A percentile compares a stretch with the other conserved stretches of the same genome.
Evolutionary conservation across 2,888 invertebrate species (phyloP).

Genomic region (Drosophila prolongata): DNA sequence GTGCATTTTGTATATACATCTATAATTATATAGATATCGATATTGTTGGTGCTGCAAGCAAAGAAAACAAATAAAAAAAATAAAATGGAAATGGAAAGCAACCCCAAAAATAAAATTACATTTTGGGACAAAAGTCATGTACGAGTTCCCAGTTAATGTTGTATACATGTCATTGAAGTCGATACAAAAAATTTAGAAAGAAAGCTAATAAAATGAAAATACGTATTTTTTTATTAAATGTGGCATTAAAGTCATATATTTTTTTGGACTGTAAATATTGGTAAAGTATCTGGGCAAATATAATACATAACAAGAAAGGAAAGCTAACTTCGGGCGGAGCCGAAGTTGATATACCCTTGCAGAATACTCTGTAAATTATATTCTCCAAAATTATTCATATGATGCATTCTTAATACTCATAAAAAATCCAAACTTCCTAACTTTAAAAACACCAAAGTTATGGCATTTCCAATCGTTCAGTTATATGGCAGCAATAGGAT

Average conservation of each 20-base stretch:
- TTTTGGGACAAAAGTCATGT: slow-evolving; percentile 51
- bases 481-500: too few relatives aligned
- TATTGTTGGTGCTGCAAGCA: slow-evolving; percentile 76
- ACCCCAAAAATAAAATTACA: slow-evolving; percentile 15
- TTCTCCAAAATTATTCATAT: too few relatives aligned
- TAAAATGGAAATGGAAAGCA: slow-evolving; percentile 25
- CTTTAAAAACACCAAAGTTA: too few relatives aligned
- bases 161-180: slow-evolving; percentile 57
- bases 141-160: slow-evolving; percentile 57
- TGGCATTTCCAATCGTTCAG: too few relatives aligned
- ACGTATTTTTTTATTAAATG: slow-evolving; percentile 54
- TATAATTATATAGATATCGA: slow-evolving; percentile 55
- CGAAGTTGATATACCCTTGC: too few relatives aligned
- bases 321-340: too few relatives aligned
- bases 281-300: not conserved
- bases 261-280: not conserved
- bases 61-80: slow-evolving; percentile 57
- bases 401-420: too few relatives aligned
- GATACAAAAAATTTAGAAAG: slow-evolving; percentile 17
- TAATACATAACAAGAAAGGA: too few relatives aligned
- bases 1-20: slow-evolving; percentile 75
- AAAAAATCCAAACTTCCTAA: too few relatives aligned
- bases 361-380: too few relatives aligned
- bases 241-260: not conserved
- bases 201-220: slow-evolving; percentile 37